These are phyloP conservation scores for Xylocampa areola DNA, from an alignment of 2,888 invertebrate species.

Conservation along the genomic window DNA sequence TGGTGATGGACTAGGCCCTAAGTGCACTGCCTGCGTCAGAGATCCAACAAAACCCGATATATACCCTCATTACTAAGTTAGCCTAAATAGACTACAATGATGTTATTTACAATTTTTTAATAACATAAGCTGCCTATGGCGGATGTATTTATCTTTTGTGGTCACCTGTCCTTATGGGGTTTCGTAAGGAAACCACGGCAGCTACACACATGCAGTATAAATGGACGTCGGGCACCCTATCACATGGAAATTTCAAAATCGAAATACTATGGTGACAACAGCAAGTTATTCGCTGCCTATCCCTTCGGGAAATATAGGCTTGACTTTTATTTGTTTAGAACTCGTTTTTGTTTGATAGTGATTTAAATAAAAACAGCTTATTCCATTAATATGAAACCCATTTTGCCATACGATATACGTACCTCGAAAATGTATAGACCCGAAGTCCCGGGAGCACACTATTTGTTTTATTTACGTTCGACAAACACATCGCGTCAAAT, in stretches of 20 bases:
- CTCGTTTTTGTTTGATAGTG: neutral
- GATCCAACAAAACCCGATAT: neutral
- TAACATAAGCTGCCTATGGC: constrained; percentile 10
- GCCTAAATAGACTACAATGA: neutral
- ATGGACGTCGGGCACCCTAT: too few relatives aligned
- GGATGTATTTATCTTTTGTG: constrained; percentile 6
- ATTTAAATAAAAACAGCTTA: constrained; percentile 5
- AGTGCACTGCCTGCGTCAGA: neutral
- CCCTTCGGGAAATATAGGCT: neutral
- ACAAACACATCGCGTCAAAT: constrained; percentile 42
- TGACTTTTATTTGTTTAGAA: neutral
- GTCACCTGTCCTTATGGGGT: too few relatives aligned
- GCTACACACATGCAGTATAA: too few relatives aligned
- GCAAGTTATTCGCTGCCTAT: constrained; percentile 1
- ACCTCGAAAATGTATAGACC: constrained; percentile 17
- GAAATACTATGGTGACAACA: neutral
- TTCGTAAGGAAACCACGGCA: too few relatives aligned
- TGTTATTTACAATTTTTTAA: constrained; percentile 13
- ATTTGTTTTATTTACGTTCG: constrained; percentile 43
- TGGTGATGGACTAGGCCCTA: too few relatives aligned
- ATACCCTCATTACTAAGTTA: constrained; percentile 8
- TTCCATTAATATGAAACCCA: constrained; percentile 13
- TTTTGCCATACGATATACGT: constrained; percentile 10
- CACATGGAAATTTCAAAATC: neutral
- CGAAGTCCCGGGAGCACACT: constrained; percentile 19